Evolutionary conservation across 2,797 vertebrate species (phyloP), one percentile per base, ranked within the genome.

Genomic region (Myiothlypis chrysogaster): DNA sequence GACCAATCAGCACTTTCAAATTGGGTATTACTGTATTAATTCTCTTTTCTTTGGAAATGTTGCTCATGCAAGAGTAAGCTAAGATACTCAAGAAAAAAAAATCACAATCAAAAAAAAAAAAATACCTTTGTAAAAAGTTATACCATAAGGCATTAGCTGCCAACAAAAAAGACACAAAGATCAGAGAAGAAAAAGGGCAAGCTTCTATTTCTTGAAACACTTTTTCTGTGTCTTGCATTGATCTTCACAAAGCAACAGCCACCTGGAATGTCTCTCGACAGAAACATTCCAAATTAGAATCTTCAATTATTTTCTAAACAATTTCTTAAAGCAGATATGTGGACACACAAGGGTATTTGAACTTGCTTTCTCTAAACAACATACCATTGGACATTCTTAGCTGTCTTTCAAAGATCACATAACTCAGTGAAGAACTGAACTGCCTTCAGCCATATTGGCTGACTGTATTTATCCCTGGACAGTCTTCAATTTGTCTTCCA

Each of bases 11-110:
- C 22, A 56, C 37, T 70, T 85, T 41, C 59, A 72, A 80, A 69
- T 3, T 1, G 0, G 22, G 1, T 46, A 49, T 43, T 46, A 81
- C 2, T 44, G 46, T 14, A 46, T 46, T 76, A 9, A 20, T 43
- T 49, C 19, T 66, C 21, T 77, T 63, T 81, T 43, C 50, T 76
- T 81, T 24, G 22, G 27, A 77, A 64, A 61, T 39, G 7, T 28
- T 68, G 34, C 22, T 69, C 39, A 46, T 24, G 34, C 14, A 87
- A 85, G 16, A 76, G 17, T 47, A 78, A 83, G n/a, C 32, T 63
- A 77, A 56, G 32, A 66, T 28, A 80, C 7, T 68, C 20, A 92
- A 1, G 8, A 8, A 10, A 57, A 22, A 49, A 41, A 9, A 1
- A 2, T 4, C 18, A 73, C 4, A 50, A 63, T 69, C 12, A 49